These are phyloP conservation scores for Peromyscus maniculatus DNA, from an alignment of 2,113 vertebrate genomes.

Conservation along the genomic window DNA sequence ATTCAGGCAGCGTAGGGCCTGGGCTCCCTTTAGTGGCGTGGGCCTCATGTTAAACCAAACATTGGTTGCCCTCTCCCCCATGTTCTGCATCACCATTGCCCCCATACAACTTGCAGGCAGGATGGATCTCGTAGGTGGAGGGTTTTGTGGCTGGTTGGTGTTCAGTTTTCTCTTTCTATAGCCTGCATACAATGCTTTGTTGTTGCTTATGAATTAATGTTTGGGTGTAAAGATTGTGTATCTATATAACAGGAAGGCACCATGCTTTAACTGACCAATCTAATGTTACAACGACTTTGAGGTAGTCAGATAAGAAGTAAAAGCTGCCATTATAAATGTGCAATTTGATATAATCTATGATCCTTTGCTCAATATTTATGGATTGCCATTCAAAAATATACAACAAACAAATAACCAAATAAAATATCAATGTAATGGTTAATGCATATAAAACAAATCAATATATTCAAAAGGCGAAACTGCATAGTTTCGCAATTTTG, in stretches of 20 bases:
- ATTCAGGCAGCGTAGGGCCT: background rate
- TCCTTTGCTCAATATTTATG: background rate
- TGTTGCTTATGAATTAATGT: background rate
- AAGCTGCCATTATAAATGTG: background rate
- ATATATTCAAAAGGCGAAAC: background rate
- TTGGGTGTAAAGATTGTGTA: background rate
- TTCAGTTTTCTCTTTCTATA: background rate
- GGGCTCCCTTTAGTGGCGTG: rapidly evolving
- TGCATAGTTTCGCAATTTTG: background rate
- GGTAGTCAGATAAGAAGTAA: background rate
- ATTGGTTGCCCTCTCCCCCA: background rate
- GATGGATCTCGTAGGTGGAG: background rate
- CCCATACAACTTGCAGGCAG: background rate
- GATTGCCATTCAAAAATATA: background rate
- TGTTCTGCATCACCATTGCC: background rate
- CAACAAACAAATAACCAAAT: background rate
- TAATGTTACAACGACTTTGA: background rate
- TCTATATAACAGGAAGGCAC: background rate
- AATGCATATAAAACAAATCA: background rate
- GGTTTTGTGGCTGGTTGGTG: background rate
- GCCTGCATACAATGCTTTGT: background rate
- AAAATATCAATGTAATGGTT: background rate
- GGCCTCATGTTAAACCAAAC: background rate
- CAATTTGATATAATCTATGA: background rate
- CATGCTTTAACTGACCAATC: background rate